Conservation (phyloP, 2,797 vertebrate species). For the Rhynchonycteris naso region DNA sequence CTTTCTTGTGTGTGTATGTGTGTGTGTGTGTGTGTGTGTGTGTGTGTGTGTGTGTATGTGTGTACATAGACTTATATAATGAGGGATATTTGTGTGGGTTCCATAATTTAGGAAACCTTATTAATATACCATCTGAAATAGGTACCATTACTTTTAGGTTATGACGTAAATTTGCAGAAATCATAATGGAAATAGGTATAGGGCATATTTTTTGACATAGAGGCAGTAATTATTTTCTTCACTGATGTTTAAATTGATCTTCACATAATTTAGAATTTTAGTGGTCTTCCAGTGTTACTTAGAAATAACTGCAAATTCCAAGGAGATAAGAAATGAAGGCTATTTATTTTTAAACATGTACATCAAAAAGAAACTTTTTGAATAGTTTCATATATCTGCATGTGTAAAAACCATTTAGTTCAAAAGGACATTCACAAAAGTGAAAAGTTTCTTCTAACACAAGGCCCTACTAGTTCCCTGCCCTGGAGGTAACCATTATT, state of each 20-base stretch:
- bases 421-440: constrained; percentile 27
- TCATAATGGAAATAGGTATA: constrained; percentile 32
- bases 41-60: not conserved
- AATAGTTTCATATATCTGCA: constrained; percentile 17
- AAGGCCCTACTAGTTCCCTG: not conserved
- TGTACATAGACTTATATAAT: not conserved
- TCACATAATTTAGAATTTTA: constrained; percentile 43
- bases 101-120: constrained; percentile 16
- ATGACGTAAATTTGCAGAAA: constrained; percentile 35
- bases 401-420: constrained; percentile 17
- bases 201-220: constrained; percentile 34
- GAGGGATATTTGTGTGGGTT: not conserved
- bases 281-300: constrained; percentile 5
- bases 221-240: constrained; percentile 4
- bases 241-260: constrained; percentile 1
- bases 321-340: not conserved
- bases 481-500: constrained; percentile 1
- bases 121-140: constrained; percentile 28
- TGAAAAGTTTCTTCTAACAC: not conserved
- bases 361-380: constrained; percentile 37
- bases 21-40: not conserved
- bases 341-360: not conserved
- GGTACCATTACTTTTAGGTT: constrained; percentile 30
- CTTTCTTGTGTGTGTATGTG: not conserved
- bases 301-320: constrained; percentile 24